Conservation (phyloP, 2,888 invertebrate genomes). For the Chrysomela aeneicollis region DNA sequence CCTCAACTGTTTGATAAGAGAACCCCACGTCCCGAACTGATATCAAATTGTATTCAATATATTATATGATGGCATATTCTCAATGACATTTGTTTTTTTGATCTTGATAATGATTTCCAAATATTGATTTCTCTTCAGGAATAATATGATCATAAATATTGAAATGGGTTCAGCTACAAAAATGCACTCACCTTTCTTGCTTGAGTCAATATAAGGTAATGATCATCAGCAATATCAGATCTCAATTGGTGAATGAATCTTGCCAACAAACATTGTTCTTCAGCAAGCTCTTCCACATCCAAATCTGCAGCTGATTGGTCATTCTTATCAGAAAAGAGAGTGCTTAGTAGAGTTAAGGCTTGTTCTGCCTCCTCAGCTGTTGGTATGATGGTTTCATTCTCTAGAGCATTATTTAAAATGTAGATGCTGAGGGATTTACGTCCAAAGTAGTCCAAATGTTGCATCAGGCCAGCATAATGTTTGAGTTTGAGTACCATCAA, state of each 20-base stretch:
- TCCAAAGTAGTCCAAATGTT: constrained; percentile 88
- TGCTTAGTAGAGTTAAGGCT: constrained; percentile 73
- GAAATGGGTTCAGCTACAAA: too few relatives aligned
- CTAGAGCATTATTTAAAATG: constrained; percentile 88
- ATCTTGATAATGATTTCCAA: too few relatives aligned
- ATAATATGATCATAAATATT: too few relatives aligned
- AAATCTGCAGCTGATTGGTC: constrained; percentile 68
- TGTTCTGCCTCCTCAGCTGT: constrained; percentile 84
- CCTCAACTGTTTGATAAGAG: too few relatives aligned
- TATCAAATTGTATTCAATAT: too few relatives aligned
- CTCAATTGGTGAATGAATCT: constrained; percentile 86
- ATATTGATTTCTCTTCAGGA: too few relatives aligned
- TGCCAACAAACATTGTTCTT: constrained; percentile 93
- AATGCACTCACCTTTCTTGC: constrained; percentile 80
- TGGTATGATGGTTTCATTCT: constrained; percentile 85
- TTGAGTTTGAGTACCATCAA: constrained; percentile 86
- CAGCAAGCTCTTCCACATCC: constrained; percentile 94
- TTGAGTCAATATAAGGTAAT: constrained; percentile 88
- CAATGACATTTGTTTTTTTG: too few relatives aligned
- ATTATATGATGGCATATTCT: too few relatives aligned
- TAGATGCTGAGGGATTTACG: constrained; percentile 87
- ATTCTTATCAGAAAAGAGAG: constrained; percentile 83
- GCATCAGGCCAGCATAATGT: constrained; percentile 75
- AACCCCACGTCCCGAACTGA: too few relatives aligned
- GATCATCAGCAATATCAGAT: constrained; percentile 82